Percentiles rank a stretch among this genome's conserved stretches.
These are phyloP conservation scores for Amorpha juglandis DNA, from an alignment of 2,888 invertebrate genomes.

Conservation along the genomic window DNA sequence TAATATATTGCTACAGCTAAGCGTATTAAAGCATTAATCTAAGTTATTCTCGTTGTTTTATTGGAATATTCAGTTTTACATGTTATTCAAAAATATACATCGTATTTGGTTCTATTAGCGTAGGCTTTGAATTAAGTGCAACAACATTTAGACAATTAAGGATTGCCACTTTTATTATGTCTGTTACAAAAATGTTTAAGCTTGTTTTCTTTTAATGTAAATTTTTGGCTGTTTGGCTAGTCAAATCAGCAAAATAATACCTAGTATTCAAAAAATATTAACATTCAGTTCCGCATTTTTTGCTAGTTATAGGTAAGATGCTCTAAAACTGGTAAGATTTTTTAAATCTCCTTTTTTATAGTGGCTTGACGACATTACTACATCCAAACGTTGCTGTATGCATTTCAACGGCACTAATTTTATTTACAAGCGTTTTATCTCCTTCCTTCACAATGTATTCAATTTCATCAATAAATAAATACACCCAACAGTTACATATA, in stretches of 20 bases:
- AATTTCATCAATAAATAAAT: too few species aligned
- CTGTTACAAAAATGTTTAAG: neutral
- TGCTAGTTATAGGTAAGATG: neutral
- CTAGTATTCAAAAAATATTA: neutral
- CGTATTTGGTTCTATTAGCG: neutral
- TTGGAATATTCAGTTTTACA: neutral
- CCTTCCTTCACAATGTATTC: too few species aligned
- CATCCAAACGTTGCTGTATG: neutral
- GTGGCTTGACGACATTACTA: neutral
- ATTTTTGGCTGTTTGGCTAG: neutral
- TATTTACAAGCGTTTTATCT: too few species aligned
- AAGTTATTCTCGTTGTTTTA: neutral
- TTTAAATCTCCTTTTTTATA: neutral
- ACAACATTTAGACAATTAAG: conserved; percentile 9
- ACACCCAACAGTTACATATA: too few species aligned
- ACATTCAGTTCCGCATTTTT: conserved; percentile 16
- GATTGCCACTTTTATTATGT: neutral
- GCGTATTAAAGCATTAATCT: too few species aligned
- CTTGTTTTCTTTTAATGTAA: neutral
- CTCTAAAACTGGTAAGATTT: conserved; percentile 6
- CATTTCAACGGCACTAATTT: too few species aligned
- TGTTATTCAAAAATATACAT: neutral
- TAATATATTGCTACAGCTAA: too few species aligned
- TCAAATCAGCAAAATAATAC: neutral
- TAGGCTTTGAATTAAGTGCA: conserved; percentile 9